Conservation (phyloP, 2,888 invertebrate genomes). For the Nephrocerus scutellatus region DNA sequence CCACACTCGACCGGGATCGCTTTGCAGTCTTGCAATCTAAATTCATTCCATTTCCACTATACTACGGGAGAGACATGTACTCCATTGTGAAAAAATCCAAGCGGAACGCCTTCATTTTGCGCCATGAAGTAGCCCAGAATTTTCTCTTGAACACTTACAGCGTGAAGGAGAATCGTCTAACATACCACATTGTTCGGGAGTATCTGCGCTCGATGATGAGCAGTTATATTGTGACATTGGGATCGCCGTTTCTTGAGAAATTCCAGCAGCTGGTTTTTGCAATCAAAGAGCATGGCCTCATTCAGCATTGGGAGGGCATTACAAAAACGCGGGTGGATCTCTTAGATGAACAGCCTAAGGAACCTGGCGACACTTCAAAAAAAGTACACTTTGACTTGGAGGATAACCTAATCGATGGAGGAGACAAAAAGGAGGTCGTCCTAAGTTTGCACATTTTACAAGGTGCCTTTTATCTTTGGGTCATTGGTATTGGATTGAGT, state of each 20-base stretch:
- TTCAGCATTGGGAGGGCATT: slow-evolving; percentile 35
- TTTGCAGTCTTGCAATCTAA: slow-evolving; percentile 19
- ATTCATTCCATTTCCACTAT: slow-evolving; percentile 21
- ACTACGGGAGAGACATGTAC: slow-evolving; percentile 15
- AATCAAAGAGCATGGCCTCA: slow-evolving; percentile 35
- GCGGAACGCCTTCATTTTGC: slow-evolving; percentile 29
- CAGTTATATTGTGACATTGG: slow-evolving; percentile 32
- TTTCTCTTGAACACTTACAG: slow-evolving; percentile 36
- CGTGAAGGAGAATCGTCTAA: slow-evolving; percentile 28
- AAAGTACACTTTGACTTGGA: slow-evolving; percentile 15
- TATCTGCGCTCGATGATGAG: slow-evolving; percentile 33
- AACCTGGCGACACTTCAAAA: not conserved
- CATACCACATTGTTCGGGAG: slow-evolving; percentile 38
- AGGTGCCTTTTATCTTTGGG: slow-evolving; percentile 41
- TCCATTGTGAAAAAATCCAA: slow-evolving; percentile 15
- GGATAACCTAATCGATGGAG: slow-evolving; percentile 12
- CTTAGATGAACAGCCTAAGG: slow-evolving; percentile 5
- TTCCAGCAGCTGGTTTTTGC: slow-evolving; percentile 29
- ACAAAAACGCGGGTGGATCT: slow-evolving; percentile 17
- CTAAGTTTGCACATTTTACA: slow-evolving; percentile 37
- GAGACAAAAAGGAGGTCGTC: slow-evolving; percentile 27
- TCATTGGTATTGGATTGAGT: slow-evolving; percentile 31
- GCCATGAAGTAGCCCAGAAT: slow-evolving; percentile 33
- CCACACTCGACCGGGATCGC: slow-evolving; percentile 20
- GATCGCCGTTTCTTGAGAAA: slow-evolving; percentile 35